A percentile compares a stretch with the other conserved stretches of the same genome.
Conservation (phyloP, 2,797 vertebrate genomes). For the Periophthalmus magnuspinnatus region DNA sequence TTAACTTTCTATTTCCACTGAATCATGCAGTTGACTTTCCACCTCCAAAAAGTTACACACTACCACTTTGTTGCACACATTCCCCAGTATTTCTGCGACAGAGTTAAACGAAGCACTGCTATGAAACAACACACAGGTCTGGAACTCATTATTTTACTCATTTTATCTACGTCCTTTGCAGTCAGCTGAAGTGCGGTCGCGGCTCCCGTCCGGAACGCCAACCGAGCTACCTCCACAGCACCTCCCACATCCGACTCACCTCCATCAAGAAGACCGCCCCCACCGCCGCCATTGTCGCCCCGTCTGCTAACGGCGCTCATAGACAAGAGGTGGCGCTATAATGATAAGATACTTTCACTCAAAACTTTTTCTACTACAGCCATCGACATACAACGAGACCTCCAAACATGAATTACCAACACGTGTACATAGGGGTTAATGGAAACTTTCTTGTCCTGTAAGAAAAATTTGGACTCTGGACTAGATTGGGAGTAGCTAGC, state of each 20-base stretch:
- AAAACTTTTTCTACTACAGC: not conserved
- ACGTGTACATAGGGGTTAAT: not conserved
- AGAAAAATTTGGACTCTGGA: not conserved
- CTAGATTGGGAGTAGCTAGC: not conserved
- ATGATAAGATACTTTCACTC: not conserved
- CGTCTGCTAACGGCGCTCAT: constrained; percentile 71
- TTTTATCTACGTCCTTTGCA: constrained; percentile 39
- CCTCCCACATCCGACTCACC: constrained; percentile 88
- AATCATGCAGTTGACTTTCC: no score
- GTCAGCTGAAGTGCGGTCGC: constrained; percentile 81
- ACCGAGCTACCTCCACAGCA: constrained; percentile 85
- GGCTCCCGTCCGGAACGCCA: constrained; percentile 72
- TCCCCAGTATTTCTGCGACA: no score
- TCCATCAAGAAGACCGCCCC: constrained; percentile 85
- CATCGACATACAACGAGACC: not conserved
- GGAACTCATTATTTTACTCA: not conserved
- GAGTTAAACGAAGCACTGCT: no score
- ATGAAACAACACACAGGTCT: no score
- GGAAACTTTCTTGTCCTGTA: not conserved
- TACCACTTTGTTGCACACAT: no score
- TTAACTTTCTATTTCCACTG: no score
- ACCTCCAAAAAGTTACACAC: no score
- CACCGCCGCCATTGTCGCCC: constrained; percentile 53
- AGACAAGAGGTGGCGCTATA: constrained; percentile 84
- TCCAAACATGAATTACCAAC: not conserved